Base-by-base conservation (phyloP, 2,113 vertebrate genomes). In the Anhinga rufa region DNA sequence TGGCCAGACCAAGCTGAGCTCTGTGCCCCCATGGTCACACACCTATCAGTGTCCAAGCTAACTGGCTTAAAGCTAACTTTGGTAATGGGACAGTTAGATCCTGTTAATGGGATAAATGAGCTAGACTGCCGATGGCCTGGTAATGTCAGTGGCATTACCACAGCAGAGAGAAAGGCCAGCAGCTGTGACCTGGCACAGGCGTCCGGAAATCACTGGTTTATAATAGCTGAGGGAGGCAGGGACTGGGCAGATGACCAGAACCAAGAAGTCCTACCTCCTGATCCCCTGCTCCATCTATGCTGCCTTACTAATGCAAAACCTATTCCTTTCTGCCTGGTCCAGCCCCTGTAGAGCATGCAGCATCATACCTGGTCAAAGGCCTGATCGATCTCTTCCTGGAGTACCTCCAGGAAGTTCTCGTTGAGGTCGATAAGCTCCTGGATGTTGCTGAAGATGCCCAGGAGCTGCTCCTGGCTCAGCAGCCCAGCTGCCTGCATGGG, bases 401-500 rank as follows among this genome's bases (percentile, higher is more conserved):
- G 98, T 84, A 98, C 98, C 55, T 99, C 98, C 4, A 98, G 98
- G 81, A 99, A 99, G 92, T 94, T 98, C 94, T 99, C 98, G 2
- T 99, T 99, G 94, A 99, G 99, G 55, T 99, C 98, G 3, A 98
- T 98, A 36, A 99, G 98, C 96, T 99, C 98, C 94, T 99, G 98
- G 29, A 99, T 98, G 83, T 99, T 99, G 86, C 98, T 97, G 80
- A 99, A 99, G 95, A 99, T 98, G 88, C 98, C 98, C 5, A 95
- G 46, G 61, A 99, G 98, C 98, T 99, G 99, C 83, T 99, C 98
- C 21, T 98, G 95, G 3, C 97, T 98, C 81, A 99, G 98, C 85
- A 99, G 98, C 12, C 98, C 98, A 16, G 99, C 99, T 0, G 98
- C 98, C 98, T 99, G 98, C 98, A 99, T 99, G 72, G 98, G 99